Conservation (phyloP, 2,888 invertebrate genomes). For the Dryocosmus kuriphilus region DNA sequence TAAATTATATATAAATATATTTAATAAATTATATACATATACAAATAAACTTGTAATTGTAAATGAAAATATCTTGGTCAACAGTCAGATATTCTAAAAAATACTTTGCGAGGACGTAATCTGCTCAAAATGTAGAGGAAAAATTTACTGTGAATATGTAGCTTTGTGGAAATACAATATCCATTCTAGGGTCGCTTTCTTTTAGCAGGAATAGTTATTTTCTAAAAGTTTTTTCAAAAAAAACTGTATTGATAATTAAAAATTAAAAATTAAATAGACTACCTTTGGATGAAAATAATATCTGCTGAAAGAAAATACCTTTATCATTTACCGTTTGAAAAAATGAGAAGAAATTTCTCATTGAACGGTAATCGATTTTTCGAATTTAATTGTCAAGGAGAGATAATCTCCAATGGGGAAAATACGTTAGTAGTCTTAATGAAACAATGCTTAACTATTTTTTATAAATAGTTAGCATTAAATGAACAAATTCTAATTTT, state of each 20-base stretch:
- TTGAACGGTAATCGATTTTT: conserved; percentile 14
- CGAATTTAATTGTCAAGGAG: conserved; percentile 22
- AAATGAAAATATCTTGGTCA: conserved; percentile 64
- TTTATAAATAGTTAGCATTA: conserved; percentile 4
- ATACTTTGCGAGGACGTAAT: conserved; percentile 65
- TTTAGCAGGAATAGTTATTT: not conserved
- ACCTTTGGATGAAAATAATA: not conserved
- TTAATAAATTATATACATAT: conserved; percentile 59
- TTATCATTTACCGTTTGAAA: not conserved
- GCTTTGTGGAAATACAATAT: not conserved
- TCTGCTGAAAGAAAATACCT: not conserved
- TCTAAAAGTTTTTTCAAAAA: not conserved
- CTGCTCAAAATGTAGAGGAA: conserved; percentile 66
- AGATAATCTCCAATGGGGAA: conserved; percentile 18
- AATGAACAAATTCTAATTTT: not conserved
- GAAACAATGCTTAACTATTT: not conserved
- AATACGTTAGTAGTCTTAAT: conserved; percentile 25
- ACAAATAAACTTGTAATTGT: conserved; percentile 57
- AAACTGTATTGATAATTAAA: not conserved
- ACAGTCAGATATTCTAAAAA: conserved; percentile 71
- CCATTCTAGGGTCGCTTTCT: not conserved
- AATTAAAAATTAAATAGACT: not conserved
- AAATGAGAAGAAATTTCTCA: not conserved
- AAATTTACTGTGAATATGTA: not conserved
- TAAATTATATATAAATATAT: conserved; percentile 61